Conservation (phyloP, 2,888 invertebrate genomes). For the Drosophila flavopinicola region DNA sequence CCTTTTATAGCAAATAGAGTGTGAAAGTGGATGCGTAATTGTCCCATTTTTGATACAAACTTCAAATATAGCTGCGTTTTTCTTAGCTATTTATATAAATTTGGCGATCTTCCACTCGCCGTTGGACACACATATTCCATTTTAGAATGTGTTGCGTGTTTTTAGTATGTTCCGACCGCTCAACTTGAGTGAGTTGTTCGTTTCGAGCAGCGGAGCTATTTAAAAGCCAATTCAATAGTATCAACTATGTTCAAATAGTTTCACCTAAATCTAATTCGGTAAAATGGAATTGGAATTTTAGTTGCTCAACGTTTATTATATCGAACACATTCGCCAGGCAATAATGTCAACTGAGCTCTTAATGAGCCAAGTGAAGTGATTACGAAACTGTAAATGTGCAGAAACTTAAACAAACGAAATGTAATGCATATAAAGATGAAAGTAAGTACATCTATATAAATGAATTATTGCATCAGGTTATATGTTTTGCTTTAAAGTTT, state of each 20-base stretch:
- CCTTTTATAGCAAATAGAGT: conserved; percentile 12
- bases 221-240: conserved; percentile 34
- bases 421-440: conserved; percentile 31
- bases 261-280: conserved; percentile 79
- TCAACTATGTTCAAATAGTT: conserved; percentile 49
- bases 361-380: conserved; percentile 38
- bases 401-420: conserved; percentile 26
- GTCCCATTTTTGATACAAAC: conserved; percentile 45
- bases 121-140: conserved; percentile 66
- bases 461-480: no score
- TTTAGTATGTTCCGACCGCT: conserved; percentile 73
- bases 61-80: conserved; percentile 68
- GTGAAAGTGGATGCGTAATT: conserved; percentile 26
- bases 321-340: conserved; percentile 43
- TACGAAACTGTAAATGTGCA: conserved; percentile 58
- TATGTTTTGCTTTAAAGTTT: no score
- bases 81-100: conserved; percentile 67
- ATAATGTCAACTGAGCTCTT: conserved; percentile 13
- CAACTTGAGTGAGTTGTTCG: conserved; percentile 77
- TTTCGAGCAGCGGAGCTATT: conserved; percentile 51
- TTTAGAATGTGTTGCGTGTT: conserved; percentile 62
- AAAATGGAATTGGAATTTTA: conserved; percentile 76
- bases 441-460: conserved; percentile 16
- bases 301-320: conserved; percentile 45
- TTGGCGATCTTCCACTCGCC: conserved; percentile 63